Conservation (phyloP, 2,113 vertebrate species). For the Paramisgurnus dabryanus region DNA sequence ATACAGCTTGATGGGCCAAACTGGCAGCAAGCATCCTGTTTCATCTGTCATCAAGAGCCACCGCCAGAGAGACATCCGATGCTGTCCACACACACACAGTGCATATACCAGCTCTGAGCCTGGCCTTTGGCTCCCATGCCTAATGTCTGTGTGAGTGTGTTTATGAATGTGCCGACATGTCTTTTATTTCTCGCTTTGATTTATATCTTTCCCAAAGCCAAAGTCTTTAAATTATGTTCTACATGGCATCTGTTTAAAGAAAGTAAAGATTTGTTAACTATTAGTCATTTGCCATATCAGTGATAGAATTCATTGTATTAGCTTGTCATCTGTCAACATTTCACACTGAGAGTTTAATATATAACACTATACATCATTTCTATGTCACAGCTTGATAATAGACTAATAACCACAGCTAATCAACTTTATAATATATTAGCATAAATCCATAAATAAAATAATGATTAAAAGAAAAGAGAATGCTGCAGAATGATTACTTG, state of each 20-base stretch:
- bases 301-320: background rate
- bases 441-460: background rate
- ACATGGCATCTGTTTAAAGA: background rate
- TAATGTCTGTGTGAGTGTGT: background rate
- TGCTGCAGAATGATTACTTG: too few relatives aligned
- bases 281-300: background rate
- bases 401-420: background rate
- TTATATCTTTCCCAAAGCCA: background rate
- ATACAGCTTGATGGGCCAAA: constrained; percentile 29
- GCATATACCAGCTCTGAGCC: constrained; percentile 14
- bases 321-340: constrained; percentile 1
- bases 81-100: constrained; percentile 27
- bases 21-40: constrained; percentile 24
- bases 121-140: background rate
- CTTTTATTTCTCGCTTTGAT: background rate
- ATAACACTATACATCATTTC: background rate
- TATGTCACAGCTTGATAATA: constrained; percentile 7
- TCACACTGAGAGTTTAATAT: background rate
- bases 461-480: too few relatives aligned
- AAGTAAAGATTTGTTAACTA: background rate
- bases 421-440: background rate
- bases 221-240: background rate
- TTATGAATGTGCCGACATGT: background rate
- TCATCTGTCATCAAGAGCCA: constrained; percentile 34
- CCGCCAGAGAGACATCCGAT: constrained; percentile 4